A percentile compares a stretch with the other conserved stretches of the same genome.
phyloP scores from a whole-genome alignment of 2,797 vertebrate genomes.

The Hylomyscus alleni region DNA sequence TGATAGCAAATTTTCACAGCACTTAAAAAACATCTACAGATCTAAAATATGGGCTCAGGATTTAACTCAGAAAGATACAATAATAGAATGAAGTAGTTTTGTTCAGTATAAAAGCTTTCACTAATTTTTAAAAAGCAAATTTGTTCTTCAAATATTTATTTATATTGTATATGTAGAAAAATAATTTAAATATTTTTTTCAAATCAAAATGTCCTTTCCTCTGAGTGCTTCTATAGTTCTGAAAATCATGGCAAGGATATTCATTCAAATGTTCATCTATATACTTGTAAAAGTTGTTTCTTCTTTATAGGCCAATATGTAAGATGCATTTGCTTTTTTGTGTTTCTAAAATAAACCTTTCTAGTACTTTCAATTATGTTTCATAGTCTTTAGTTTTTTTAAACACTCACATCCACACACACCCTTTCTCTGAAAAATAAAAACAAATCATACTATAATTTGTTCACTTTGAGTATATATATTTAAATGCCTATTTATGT shows the following conservation, averaged over 20 bases:
- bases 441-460: no score
- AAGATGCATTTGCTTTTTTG: slow-evolving; percentile 67
- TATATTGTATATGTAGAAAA: slow-evolving; percentile 70
- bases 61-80: slow-evolving; percentile 59
- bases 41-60: slow-evolving; percentile 47
- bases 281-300: slow-evolving; percentile 48
- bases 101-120: slow-evolving; percentile 53
- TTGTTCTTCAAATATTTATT: slow-evolving; percentile 77
- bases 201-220: slow-evolving; percentile 66
- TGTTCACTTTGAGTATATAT: no score
- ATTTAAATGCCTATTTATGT: no score
- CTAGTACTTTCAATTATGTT: slow-evolving; percentile 63
- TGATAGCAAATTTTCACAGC: slow-evolving; percentile 60
- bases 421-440: no score
- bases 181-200: slow-evolving; percentile 76
- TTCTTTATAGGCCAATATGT: slow-evolving; percentile 46
- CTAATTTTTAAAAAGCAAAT: slow-evolving; percentile 40
- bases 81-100: slow-evolving; percentile 44
- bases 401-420: no score
- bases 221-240: slow-evolving; percentile 28
- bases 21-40: slow-evolving; percentile 55
- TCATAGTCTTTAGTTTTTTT: slow-evolving; percentile 58
- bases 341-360: slow-evolving; percentile 81
- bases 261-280: slow-evolving; percentile 42
- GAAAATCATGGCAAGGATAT: slow-evolving; percentile 69